Evolutionary conservation across 2,888 invertebrate species (phyloP), one percentile per base, ranked within the genome.

Genomic region (Omphaloscelis lunosa): DNA sequence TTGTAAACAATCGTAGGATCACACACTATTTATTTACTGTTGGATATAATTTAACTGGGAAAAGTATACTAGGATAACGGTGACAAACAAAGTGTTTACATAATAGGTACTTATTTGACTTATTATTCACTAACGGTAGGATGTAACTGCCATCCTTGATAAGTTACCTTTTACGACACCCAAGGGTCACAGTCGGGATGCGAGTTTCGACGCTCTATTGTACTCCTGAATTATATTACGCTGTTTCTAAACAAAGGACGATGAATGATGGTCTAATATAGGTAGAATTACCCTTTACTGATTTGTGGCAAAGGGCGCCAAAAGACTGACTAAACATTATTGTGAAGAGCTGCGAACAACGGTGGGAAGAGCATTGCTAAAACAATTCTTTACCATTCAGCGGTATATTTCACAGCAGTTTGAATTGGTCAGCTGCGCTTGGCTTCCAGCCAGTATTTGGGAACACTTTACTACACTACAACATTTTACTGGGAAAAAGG

Each of bases 351-450:
- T 34, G 58, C 17, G 17, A 45, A 76, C 23, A 6, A 23, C 27
- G 12, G 2, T 63, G 34, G 11, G 39, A 79, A 74, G 23, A 53
- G 12, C 9, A 45, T 20, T 56, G 53, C 48, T 23, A 53, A 75
- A 68, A 63, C 74, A 58, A 77, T 79, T 65, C 1, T 62, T 66
- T 75, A 51, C 34, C 6, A 58, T 61, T 72, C 29, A 27, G 53
- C 34, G 39, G 67, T 74, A 72, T 66, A 76, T 76, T 83, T 79
- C 61, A 74, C 65, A 73, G 65, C 56, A 45, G 65, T 79, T 70
- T 39, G 56, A 76, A 76, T 79, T 72, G 69, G 78, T 81, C 78
- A 79, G 74, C 72, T 77, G 67, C 59, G 61, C 58, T 84, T 84
- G 85, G 72, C 72, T 77, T 65, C 11, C 23, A 39, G 84, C 81